A percentile compares a stretch with the other conserved stretches of the same genome.
These are phyloP conservation scores for Hoplostethus atlanticus DNA, from an alignment of 2,797 vertebrate species.

Conservation along the genomic window DNA sequence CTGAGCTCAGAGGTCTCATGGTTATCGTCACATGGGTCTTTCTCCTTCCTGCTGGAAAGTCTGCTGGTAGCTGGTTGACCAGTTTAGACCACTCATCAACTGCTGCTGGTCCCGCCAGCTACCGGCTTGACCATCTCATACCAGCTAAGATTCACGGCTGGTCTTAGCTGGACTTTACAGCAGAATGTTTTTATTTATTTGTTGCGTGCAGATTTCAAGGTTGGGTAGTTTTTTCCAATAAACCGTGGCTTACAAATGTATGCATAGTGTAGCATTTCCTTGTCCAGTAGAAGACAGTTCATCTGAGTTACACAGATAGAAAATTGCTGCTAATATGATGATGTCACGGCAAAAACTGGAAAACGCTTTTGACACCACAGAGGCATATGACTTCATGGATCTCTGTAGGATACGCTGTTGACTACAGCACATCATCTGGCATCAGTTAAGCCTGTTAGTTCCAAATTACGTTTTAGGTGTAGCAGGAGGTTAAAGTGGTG, in stretches of 20 bases:
- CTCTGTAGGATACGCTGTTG: neutral
- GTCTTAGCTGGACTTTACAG: too few relatives aligned
- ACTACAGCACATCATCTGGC: constrained; percentile 33
- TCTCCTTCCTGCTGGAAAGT: too few relatives aligned
- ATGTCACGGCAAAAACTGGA: neutral
- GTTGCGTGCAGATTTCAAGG: neutral
- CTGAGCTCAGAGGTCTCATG: neutral
- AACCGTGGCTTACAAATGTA: neutral
- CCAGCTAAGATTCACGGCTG: too few relatives aligned
- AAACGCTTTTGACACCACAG: neutral
- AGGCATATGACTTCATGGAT: constrained; percentile 27
- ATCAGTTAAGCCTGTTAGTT: neutral
- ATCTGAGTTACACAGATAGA: too few relatives aligned
- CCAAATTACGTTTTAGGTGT: constrained; percentile 8
- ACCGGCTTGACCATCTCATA: too few relatives aligned
- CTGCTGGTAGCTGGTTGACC: too few relatives aligned
- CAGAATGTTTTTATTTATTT: neutral
- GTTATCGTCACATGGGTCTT: neutral
- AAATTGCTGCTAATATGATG: too few relatives aligned
- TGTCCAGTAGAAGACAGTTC: neutral
- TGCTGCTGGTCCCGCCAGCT: too few relatives aligned
- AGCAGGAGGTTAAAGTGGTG: neutral
- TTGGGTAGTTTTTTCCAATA: neutral
- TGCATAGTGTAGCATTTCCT: neutral
- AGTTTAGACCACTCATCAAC: too few relatives aligned